Base-by-base conservation (phyloP, 92 coral and sea anemone genomes). In the Parazoanthus atlanticus region DNA sequence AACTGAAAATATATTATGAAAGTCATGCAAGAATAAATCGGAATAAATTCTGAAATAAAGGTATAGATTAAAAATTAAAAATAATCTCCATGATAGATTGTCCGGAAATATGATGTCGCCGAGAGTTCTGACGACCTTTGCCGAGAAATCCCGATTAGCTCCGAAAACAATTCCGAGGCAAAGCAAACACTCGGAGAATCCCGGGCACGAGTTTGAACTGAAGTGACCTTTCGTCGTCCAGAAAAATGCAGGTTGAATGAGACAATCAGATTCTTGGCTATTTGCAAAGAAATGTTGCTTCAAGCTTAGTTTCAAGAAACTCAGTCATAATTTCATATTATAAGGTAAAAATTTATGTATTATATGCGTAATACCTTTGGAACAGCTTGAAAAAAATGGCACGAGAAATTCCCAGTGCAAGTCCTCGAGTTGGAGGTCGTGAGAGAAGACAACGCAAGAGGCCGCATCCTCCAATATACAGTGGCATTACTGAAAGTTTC, bases 401-500 rank as follows among this genome's bases (percentile, higher is more conserved):
- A 76, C 92, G 94, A 70, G 94, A 92, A 78, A 77, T 92, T 38
- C 83, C 66, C n/a, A 46, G 65, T 61, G 2, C 77, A 70, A 84
- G 89, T 74, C 76, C 98, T 80, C 69, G 95, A 46, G 91, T 91
- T 82, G 96, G 92, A 75, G 89, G 93, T 84, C 91, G 96, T 16
- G 94, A 91, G 33, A 90, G 96, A 82, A 93, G 99, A 26, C 98
- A 98, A 70, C 94, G 97, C 49, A 96, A 96, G 56, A 91, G 99
- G 85, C 99, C 99, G 56, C 99, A 96, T 96, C 99, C 99, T 34
- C 99, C 99, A 31, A 96, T 96, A 32, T 96, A 96, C 88, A 98
- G 98, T 81, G 99, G 99, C 40, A 92, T 96, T 56, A 88, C 90
- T 81, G 94, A 96, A 86, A 95, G 98, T 74, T 96, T 96, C 85